Evolutionary conservation across 2,797 vertebrate species (phyloP).

Genomic region (Austrolebias charrua): DNA sequence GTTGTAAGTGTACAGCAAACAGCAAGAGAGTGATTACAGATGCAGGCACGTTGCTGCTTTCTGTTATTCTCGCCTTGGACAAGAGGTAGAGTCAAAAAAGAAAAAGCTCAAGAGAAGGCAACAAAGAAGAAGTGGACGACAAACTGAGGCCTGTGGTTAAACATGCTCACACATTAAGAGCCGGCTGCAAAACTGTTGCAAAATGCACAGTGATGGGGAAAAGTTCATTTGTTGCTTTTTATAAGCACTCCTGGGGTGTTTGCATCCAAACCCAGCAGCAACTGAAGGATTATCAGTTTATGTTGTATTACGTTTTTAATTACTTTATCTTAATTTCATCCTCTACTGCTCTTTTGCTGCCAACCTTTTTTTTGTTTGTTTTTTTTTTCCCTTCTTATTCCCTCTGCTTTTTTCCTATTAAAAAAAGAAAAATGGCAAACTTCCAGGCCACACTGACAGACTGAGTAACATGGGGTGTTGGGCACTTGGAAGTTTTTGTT

Average conservation of each 20-base stretch:
- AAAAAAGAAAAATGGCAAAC: conserved; percentile 37
- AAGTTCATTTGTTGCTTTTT: conserved; percentile 7
- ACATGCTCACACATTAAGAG: conserved; percentile 78
- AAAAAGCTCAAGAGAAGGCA: conserved; percentile 24
- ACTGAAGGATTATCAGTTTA: conserved; percentile 28
- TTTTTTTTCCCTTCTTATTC: background rate
- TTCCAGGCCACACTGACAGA: conserved; percentile 50
- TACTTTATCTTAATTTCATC: conserved; percentile 14
- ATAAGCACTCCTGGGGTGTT: conserved; percentile 30
- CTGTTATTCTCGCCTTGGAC: conserved; percentile 27
- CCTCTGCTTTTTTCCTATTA: background rate
- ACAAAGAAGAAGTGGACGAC: conserved; percentile 49
- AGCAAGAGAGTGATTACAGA: conserved; percentile 39
- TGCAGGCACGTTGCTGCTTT: conserved; percentile 34
- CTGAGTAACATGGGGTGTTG: conserved; percentile 28
- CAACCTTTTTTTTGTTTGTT: conserved; percentile 9
- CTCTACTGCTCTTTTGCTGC: conserved; percentile 25
- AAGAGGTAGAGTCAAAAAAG: conserved; percentile 46
- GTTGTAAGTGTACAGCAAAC: conserved; percentile 12
- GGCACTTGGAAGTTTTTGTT: conserved; percentile 44
- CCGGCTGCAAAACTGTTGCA: conserved; percentile 58
- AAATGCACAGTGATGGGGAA: conserved; percentile 42
- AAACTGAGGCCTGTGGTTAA: conserved; percentile 65
- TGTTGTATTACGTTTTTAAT: conserved; percentile 11
- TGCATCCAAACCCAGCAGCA: conserved; percentile 64